phyloP scores from a whole-genome alignment of 1,140 invertebrate genomes.

The Drosophila willistoni region DNA sequence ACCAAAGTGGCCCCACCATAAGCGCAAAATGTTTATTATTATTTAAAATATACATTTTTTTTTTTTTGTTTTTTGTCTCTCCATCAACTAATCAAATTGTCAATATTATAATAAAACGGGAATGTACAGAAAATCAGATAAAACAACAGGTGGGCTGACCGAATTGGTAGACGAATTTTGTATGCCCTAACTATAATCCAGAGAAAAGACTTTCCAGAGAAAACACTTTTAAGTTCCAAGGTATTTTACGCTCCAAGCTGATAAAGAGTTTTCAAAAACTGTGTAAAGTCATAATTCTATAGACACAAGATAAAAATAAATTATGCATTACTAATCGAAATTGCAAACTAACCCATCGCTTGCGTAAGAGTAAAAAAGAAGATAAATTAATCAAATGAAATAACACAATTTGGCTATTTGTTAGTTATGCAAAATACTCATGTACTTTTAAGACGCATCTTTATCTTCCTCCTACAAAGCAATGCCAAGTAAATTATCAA shows the following conservation, averaged over 20 bases:
- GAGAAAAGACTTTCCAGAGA: not conserved
- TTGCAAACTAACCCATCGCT: not conserved
- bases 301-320: too few relatives aligned
- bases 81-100: slow-evolving; percentile 45
- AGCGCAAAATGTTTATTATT: slow-evolving; percentile 1
- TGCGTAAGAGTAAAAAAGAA: slow-evolving; percentile 5
- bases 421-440: slow-evolving; percentile 16
- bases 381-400: slow-evolving; percentile 21
- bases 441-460: slow-evolving; percentile 13
- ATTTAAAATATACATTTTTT: slow-evolving; percentile 23
- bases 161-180: not conserved
- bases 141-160: not conserved
- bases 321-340: not conserved
- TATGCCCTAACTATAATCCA: not conserved
- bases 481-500: not conserved
- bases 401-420: slow-evolving; percentile 27
- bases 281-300: too few relatives aligned
- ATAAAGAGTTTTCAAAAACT: too few relatives aligned
- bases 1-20: not conserved
- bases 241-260: too few relatives aligned
- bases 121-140: slow-evolving; percentile 29
- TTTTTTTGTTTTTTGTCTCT: not conserved
- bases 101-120: slow-evolving; percentile 53
- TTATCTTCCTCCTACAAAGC: slow-evolving; percentile 2
- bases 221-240: too few relatives aligned